A percentile compares a stretch with the other conserved stretches of the same genome.
phyloP scores from a whole-genome alignment of 2,113 vertebrate species.

The Stigmatopora nigra region DNA sequence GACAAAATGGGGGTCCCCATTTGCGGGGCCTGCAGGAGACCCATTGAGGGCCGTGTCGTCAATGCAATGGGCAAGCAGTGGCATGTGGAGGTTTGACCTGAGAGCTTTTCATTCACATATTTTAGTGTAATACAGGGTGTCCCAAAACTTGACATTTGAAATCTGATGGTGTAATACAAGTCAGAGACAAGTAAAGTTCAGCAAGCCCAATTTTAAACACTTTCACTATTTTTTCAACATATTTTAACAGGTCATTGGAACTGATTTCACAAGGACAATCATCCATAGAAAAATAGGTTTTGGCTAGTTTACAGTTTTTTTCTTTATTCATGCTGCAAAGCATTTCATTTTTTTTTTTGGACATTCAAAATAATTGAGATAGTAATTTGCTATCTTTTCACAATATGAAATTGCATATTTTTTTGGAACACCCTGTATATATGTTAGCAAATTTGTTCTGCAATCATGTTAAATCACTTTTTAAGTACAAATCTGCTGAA shows the following conservation, averaged over 20 bases:
- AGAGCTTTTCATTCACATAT: not conserved
- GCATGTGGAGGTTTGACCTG: conserved; percentile 87
- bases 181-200: not conserved
- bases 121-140: not conserved
- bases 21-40: conserved; percentile 91
- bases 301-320: not conserved
- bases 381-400: not conserved
- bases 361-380: not conserved
- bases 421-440: not conserved
- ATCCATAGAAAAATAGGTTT: not conserved
- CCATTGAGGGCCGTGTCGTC: conserved; percentile 94
- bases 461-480: not conserved
- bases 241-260: too few relatives aligned
- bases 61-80: conserved; percentile 99
- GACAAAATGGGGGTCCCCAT: conserved; percentile 99
- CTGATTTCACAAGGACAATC: not conserved
- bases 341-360: not conserved
- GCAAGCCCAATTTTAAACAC: not conserved
- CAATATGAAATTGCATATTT: not conserved
- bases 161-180: not conserved
- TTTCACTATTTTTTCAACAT: too few relatives aligned
- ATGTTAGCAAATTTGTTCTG: not conserved
- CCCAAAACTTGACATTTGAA: not conserved
- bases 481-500: not conserved
- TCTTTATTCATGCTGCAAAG: not conserved